Conservation (phyloP, 2,113 vertebrate genomes). For the Odontophorus gujanensis region DNA sequence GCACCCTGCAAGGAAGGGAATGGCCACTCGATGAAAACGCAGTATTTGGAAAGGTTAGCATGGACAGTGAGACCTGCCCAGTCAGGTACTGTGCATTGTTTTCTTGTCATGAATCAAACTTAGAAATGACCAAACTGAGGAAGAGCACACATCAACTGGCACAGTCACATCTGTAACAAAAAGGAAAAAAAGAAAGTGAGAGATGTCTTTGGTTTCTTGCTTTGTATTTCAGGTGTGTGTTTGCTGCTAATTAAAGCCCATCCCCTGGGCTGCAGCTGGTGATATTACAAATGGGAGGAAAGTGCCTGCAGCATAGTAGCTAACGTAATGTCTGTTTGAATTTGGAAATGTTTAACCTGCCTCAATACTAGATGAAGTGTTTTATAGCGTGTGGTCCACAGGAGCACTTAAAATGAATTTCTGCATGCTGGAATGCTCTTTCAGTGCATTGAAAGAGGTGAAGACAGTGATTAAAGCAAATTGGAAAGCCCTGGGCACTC, state of each 20-base stretch:
- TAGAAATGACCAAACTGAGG: neutral
- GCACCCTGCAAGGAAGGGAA: neutral
- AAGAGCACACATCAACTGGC: neutral
- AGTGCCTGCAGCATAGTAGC: neutral
- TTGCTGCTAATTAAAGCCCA: neutral
- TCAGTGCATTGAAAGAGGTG: neutral
- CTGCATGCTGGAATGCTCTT: rapidly evolving
- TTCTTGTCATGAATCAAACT: neutral
- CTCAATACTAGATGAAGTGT: neutral
- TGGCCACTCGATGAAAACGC: neutral
- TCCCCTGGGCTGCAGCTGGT: neutral
- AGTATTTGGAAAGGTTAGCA: neutral
- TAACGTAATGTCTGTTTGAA: neutral
- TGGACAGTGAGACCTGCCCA: neutral
- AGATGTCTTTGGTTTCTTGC: neutral
- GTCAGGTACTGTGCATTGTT: neutral
- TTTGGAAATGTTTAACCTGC: slow-evolving; percentile 7
- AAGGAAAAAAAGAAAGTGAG: neutral
- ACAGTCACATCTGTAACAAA: neutral
- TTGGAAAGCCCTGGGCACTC: neutral
- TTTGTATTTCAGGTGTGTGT: neutral
- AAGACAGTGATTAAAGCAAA: neutral
- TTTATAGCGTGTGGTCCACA: neutral
- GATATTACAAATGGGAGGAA: rapidly evolving
- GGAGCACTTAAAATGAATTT: neutral